phyloP scores from a whole-genome alignment of 2,113 vertebrate species.

The Nesoenas mayeri region DNA sequence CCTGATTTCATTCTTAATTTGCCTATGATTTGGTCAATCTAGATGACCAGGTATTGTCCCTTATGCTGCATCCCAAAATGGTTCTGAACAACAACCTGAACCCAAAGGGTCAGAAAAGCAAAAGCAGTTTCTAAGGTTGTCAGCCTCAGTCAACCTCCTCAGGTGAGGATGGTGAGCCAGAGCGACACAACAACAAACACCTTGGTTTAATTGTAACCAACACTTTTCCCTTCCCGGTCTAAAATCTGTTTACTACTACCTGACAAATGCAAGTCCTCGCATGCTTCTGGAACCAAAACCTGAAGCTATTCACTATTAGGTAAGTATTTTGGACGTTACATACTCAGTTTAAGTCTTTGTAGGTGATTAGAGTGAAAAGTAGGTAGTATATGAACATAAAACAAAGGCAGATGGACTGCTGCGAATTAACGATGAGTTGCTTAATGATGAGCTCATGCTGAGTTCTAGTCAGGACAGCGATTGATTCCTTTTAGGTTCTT shows the following conservation, averaged over 20 bases:
- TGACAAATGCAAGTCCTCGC: neutral
- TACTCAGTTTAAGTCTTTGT: neutral
- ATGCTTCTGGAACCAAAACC: neutral
- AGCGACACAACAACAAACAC: neutral
- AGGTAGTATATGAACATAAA: neutral
- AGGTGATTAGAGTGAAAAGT: neutral
- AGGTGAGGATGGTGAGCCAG: neutral
- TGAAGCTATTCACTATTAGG: neutral
- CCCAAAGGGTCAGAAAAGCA: neutral
- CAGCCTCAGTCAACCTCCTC: neutral
- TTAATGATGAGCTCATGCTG: constrained; percentile 33
- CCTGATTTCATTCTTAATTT: neutral
- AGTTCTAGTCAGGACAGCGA: constrained; percentile 24
- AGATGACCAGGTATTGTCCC: neutral
- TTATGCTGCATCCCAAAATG: neutral
- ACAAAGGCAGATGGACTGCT: neutral
- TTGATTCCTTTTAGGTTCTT: constrained; percentile 46
- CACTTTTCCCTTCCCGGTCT: neutral
- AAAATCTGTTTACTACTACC: neutral
- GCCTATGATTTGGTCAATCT: neutral
- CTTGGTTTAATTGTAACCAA: neutral
- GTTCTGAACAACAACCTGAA: neutral
- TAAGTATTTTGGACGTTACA: neutral
- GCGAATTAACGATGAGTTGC: neutral
- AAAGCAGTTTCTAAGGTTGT: neutral